Percentiles rank a stretch among this genome's conserved stretches.
phyloP scores from a whole-genome alignment of 2,113 vertebrate species.

The Syrmaticus mikado region DNA sequence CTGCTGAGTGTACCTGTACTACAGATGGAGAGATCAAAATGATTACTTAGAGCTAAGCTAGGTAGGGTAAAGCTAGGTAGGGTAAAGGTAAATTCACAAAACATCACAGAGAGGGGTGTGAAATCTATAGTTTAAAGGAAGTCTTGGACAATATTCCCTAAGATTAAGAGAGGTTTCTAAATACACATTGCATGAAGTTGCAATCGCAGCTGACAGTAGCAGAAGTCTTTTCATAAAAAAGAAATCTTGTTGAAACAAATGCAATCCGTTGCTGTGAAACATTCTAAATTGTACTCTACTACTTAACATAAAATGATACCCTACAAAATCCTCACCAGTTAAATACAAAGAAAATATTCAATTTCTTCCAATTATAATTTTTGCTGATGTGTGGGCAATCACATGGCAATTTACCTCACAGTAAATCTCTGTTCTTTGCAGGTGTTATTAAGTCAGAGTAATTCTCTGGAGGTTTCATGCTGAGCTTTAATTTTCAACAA shows the following conservation, averaged over 20 bases:
- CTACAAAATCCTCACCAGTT: background rate
- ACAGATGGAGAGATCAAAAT: slow-evolving; percentile 4
- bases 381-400: slow-evolving; percentile 33
- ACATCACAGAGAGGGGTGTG: background rate
- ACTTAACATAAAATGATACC: background rate
- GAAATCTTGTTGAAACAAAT: slow-evolving; percentile 3
- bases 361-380: slow-evolving; percentile 32
- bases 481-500: slow-evolving; percentile 56
- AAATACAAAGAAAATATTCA: slow-evolving; percentile 35
- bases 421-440: slow-evolving; percentile 67
- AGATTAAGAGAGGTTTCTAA: slow-evolving; percentile 22
- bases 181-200: background rate
- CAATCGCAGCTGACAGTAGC: background rate
- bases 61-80: background rate
- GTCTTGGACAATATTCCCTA: background rate
- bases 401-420: slow-evolving; percentile 38
- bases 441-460: slow-evolving; percentile 50
- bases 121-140: background rate
- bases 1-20: background rate
- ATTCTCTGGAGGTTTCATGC: slow-evolving; percentile 7
- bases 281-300: background rate
- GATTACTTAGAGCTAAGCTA: background rate
- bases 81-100: slow-evolving; percentile 8
- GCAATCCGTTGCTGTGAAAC: background rate
- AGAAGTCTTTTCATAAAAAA: background rate